These are phyloP conservation scores for Synergus umbraculus DNA, from an alignment of 2,888 invertebrate genomes.

Conservation along the genomic window DNA sequence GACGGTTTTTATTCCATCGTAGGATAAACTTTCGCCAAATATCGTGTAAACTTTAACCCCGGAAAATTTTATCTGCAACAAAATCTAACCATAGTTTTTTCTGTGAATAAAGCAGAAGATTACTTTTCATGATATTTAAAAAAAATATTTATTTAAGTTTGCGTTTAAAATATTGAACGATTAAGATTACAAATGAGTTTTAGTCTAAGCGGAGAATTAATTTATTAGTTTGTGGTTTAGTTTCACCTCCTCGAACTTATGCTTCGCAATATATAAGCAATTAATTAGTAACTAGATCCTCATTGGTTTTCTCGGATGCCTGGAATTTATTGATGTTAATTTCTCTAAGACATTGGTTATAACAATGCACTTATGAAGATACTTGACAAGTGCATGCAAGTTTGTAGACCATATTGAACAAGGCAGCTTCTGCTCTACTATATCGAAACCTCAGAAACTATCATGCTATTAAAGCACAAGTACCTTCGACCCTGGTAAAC, in stretches of 20 bases:
- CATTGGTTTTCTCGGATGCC: neutral
- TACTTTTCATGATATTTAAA: too few relatives aligned
- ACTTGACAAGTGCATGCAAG: neutral
- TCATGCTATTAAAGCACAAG: neutral
- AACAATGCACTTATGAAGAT: neutral
- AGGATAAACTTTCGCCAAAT: too few relatives aligned
- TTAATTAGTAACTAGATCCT: neutral
- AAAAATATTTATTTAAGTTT: too few relatives aligned
- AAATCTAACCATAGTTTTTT: too few relatives aligned
- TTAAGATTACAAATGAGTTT: too few relatives aligned
- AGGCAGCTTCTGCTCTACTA: neutral
- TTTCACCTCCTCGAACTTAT: neutral
- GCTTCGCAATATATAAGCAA: neutral
- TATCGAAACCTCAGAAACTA: neutral
- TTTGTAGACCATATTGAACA: neutral
- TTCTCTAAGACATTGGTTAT: neutral
- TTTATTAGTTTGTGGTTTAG: conserved; percentile 10
- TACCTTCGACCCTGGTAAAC: neutral
- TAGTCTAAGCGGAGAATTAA: neutral
- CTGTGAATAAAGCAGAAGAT: too few relatives aligned
- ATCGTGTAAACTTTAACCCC: too few relatives aligned
- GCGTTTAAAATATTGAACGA: too few relatives aligned
- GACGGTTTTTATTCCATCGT: too few relatives aligned
- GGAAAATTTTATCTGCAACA: too few relatives aligned
- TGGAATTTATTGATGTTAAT: neutral